Conservation (phyloP, 1,140 invertebrate species). For the Bactericera cockerelli region DNA sequence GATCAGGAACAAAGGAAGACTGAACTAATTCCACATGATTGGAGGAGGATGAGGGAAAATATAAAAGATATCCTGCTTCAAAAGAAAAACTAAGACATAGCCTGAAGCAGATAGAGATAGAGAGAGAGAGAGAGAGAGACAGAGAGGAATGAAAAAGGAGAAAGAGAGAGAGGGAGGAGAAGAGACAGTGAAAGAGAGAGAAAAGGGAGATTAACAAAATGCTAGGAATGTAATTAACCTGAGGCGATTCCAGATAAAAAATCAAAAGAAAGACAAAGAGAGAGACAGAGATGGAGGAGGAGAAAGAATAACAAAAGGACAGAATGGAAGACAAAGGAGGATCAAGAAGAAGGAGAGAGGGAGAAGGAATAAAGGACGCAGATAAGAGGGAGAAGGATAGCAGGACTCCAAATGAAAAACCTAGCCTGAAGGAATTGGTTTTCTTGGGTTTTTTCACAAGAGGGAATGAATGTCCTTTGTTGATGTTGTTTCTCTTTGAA, state of each 20-base stretch:
- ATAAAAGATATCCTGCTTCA: no score
- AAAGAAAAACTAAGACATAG: no score
- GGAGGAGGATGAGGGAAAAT: no score
- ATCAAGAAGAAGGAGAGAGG: background rate
- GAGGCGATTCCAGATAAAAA: background rate
- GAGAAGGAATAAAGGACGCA: background rate
- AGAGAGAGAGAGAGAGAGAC: no score
- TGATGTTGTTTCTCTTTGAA: background rate
- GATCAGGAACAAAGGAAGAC: no score
- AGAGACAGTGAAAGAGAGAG: no score
- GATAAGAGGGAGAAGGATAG: background rate
- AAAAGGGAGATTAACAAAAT: no score
- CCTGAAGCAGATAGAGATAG: no score
- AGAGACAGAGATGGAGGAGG: background rate
- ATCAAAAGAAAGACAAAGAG: background rate
- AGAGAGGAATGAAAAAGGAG: no score
- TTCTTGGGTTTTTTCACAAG: background rate
- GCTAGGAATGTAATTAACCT: no score
- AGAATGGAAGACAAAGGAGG: background rate
- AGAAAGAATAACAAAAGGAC: background rate
- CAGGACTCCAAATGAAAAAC: slow-evolving; percentile 8
- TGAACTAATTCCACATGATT: no score
- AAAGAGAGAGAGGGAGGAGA: no score
- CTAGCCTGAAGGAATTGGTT: slow-evolving; percentile 8
- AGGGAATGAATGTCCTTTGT: background rate